phyloP scores from a whole-genome alignment of 2,888 invertebrate species.

The Megamerina dolium region DNA sequence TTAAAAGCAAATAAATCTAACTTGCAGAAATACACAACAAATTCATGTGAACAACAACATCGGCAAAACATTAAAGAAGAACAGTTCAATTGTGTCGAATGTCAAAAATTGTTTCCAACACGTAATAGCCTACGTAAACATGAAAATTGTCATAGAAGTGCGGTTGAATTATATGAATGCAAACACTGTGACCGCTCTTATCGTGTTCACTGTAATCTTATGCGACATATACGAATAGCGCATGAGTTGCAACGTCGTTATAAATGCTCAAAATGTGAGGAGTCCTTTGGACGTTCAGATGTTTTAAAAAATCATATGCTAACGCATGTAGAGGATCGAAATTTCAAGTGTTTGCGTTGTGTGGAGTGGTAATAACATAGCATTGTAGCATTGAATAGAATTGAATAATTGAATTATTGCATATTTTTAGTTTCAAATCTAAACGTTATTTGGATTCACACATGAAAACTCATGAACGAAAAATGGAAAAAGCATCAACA shows the following conservation, averaged over 20 bases:
- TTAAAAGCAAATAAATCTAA: no score
- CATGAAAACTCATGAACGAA: conserved; percentile 12
- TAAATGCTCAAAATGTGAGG: conserved; percentile 20
- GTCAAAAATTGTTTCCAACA: conserved; percentile 23
- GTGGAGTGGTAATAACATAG: conserved; percentile 17
- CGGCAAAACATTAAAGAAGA: conserved; percentile 19
- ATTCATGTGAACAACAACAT: conserved; percentile 18
- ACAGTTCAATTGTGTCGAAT: conserved; percentile 23
- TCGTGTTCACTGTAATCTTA: conserved; percentile 20
- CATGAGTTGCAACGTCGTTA: conserved; percentile 17
- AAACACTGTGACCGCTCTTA: conserved; percentile 19
- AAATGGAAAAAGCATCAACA: neutral
- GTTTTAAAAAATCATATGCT: conserved; percentile 25
- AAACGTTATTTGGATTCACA: conserved; percentile 20
- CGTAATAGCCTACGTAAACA: conserved; percentile 22
- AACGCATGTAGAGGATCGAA: conserved; percentile 19
- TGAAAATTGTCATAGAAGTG: conserved; percentile 19
- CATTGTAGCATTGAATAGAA: no score
- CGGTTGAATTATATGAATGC: conserved; percentile 15
- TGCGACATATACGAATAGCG: conserved; percentile 21
- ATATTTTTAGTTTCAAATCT: conserved; percentile 24
- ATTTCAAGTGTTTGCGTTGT: conserved; percentile 21
- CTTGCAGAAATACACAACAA: no score
- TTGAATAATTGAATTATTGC: neutral
- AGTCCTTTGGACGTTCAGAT: conserved; percentile 21